Percentiles rank a stretch among this genome's conserved stretches.
Conservation (phyloP, 2,113 vertebrate species). For the Nyctibius bracteatus region DNA sequence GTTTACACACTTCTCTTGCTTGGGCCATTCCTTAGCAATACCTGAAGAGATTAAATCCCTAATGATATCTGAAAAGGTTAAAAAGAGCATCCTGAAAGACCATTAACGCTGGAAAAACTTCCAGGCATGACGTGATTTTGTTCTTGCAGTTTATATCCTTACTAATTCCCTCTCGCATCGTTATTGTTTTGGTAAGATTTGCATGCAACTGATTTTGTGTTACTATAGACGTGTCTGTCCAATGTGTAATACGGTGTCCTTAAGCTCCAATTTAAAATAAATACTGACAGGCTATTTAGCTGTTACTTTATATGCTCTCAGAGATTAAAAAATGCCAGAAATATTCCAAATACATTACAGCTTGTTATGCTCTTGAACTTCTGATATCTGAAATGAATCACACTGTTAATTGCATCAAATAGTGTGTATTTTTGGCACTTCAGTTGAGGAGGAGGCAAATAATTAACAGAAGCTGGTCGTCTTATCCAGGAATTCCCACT, state of each 20-base stretch:
- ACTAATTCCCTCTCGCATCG: background rate
- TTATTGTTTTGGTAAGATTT: background rate
- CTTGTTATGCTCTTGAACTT: background rate
- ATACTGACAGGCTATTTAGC: slow-evolving; percentile 33
- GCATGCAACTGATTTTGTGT: slow-evolving; percentile 1
- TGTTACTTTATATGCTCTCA: background rate
- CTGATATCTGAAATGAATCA: background rate
- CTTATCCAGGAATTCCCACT: background rate
- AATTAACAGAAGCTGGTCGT: background rate
- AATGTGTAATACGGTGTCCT: background rate
- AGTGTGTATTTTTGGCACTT: slow-evolving; percentile 16
- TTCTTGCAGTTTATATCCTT: background rate
- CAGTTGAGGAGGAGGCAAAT: background rate
- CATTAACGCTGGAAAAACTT: background rate
- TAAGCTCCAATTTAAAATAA: slow-evolving; percentile 45
- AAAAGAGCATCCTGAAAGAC: background rate
- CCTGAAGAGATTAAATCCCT: background rate
- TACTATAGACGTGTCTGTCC: slow-evolving; percentile 37
- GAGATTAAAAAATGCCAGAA: slow-evolving; percentile 6
- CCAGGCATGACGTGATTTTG: background rate
- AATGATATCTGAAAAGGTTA: background rate
- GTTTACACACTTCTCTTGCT: slow-evolving; percentile 53
- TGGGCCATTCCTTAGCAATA: background rate
- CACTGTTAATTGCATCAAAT: background rate
- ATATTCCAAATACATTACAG: background rate